phyloP scores from a whole-genome alignment of 64 coral and sea anemone species.

The Dendronephthya gigantea region DNA sequence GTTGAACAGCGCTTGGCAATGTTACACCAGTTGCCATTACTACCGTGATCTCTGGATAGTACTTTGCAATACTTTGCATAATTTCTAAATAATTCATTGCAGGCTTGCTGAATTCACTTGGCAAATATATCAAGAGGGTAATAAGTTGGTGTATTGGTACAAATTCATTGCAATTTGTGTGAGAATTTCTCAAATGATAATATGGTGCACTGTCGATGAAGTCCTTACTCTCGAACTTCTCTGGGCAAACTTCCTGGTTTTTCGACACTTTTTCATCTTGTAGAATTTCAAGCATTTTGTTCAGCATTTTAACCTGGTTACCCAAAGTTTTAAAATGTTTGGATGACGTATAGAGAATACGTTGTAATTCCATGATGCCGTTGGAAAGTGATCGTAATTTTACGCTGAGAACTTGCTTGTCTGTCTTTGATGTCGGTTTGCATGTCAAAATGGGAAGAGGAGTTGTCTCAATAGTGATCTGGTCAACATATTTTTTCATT shows the following conservation, averaged over 20 bases:
- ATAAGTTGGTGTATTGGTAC: conserved; percentile 57
- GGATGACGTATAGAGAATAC: background rate
- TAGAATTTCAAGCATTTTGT: background rate
- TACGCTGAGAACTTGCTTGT: background rate
- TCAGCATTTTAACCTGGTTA: background rate
- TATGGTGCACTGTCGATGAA: conserved; percentile 60
- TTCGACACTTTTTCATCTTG: background rate
- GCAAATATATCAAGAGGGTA: conserved; percentile 38
- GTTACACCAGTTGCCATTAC: background rate
- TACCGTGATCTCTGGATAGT: conserved; percentile 42
- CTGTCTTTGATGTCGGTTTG: background rate
- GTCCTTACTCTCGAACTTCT: conserved; percentile 54
- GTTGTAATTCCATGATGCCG: background rate
- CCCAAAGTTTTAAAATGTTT: background rate
- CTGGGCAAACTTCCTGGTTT: conserved; percentile 66
- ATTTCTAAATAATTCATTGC: background rate
- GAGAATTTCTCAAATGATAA: conserved; percentile 49
- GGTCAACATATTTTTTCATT: background rate
- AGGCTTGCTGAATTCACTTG: background rate
- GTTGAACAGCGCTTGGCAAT: background rate
- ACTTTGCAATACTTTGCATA: conserved; percentile 37
- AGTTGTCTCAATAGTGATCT: background rate
- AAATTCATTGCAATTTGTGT: conserved; percentile 49
- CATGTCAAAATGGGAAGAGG: background rate
- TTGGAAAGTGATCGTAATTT: background rate